Conservation (phyloP, 2,888 invertebrate genomes). For the Masnerella sp. region DNA sequence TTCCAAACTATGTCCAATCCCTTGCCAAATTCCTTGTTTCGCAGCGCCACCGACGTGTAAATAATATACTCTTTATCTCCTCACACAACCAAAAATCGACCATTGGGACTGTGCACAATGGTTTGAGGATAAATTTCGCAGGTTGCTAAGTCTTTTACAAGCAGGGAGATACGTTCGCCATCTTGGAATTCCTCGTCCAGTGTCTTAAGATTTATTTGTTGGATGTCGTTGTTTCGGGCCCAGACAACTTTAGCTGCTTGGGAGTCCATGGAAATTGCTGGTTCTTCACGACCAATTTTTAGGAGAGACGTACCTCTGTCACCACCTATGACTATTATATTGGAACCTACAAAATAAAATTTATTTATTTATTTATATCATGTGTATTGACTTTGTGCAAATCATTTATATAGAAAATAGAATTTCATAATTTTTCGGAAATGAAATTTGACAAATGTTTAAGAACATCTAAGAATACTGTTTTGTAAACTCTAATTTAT, state of each 20-base stretch:
- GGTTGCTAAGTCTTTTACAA: conserved; percentile 99
- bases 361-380: no score
- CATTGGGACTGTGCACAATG: conserved; percentile 98
- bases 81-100: conserved; percentile 95
- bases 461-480: no score
- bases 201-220: conserved; percentile 95
- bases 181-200: conserved; percentile 83
- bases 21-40: conserved; percentile 99
- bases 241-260: conserved; percentile 99
- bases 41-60: conserved; percentile 98
- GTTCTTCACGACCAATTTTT: conserved; percentile 98
- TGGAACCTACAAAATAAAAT: conserved; percentile 28
- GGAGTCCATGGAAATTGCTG: conserved; percentile 99
- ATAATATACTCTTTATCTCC: conserved; percentile 99
- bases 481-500: no score
- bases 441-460: no score
- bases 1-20: conserved; percentile 99
- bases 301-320: conserved; percentile 98
- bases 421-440: no score
- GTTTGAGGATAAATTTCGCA: conserved; percentile 99
- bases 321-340: conserved; percentile 96
- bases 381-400: no score
- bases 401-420: no score
- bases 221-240: conserved; percentile 99
- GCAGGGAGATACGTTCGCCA: conserved; percentile 85